Percentiles rank a stretch among this genome's conserved stretches.
Conservation (phyloP, 2,113 vertebrate species). For the Aythya baeri region DNA sequence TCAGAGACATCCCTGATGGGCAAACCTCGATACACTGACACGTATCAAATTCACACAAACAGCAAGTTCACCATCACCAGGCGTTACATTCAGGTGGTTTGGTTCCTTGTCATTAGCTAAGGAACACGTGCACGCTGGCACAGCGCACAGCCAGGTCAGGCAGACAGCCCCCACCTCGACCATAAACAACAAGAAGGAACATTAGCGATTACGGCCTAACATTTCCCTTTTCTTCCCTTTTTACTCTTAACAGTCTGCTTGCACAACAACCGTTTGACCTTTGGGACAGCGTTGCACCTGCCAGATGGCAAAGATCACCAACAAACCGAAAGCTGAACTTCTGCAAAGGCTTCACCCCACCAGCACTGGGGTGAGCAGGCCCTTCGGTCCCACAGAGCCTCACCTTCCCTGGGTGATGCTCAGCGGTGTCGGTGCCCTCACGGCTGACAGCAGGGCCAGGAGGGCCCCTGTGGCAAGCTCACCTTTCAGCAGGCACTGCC, state of each 20-base stretch:
- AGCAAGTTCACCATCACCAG: not conserved
- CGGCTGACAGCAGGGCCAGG: not conserved
- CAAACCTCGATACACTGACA: not conserved
- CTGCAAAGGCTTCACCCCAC: not conserved
- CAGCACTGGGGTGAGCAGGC: not conserved
- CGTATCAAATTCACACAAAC: not conserved
- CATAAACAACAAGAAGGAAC: fast-evolving
- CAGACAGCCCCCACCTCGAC: no score
- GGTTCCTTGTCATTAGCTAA: not conserved
- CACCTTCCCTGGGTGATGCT: not conserved
- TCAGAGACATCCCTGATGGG: not conserved
- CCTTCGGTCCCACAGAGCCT: not conserved
- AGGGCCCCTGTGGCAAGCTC: no score
- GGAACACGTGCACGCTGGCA: not conserved
- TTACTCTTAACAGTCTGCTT: not conserved
- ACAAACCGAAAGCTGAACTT: not conserved
- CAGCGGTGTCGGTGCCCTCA: fast-evolving
- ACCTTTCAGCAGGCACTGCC: not conserved
- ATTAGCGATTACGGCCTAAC: fast-evolving
- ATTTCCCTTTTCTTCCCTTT: not conserved
- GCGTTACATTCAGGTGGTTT: not conserved
- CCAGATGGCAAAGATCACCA: not conserved
- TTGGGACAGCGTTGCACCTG: not conserved
- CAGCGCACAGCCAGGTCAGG: no score
- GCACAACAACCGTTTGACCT: not conserved